Evolutionary conservation across 2,113 vertebrate genomes (phyloP).

Genomic region (Peromyscus californicus): DNA sequence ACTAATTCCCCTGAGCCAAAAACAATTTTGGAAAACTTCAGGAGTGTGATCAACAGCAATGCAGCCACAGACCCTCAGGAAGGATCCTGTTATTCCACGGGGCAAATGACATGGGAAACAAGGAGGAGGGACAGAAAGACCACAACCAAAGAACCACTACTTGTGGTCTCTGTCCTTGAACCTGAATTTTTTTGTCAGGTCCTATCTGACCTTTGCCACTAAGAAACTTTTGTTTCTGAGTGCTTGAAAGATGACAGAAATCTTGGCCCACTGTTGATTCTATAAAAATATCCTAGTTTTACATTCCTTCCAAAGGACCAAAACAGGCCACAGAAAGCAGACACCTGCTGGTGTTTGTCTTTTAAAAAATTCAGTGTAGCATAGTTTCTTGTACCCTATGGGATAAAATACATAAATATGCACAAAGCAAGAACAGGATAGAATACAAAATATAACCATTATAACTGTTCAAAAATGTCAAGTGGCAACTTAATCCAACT

Average conservation of each 20-base stretch:
- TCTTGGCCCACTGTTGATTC: neutral
- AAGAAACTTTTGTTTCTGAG: constrained; percentile 10
- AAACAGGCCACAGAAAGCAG: constrained; percentile 3
- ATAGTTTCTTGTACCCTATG: neutral
- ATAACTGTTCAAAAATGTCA: constrained; percentile 10
- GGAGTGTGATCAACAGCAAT: neutral
- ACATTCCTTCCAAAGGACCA: constrained; percentile 8
- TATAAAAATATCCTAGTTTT: neutral
- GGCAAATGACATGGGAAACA: neutral
- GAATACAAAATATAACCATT: neutral
- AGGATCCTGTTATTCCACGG: neutral
- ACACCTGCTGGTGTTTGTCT: neutral
- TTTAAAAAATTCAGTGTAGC: neutral
- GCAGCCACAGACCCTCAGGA: neutral
- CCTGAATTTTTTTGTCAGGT: neutral
- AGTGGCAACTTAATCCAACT: neutral
- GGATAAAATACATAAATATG: neutral
- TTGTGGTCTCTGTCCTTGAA: neutral
- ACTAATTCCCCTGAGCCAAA: neutral
- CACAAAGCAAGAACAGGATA: neutral
- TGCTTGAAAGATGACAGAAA: neutral
- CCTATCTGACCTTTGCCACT: neutral
- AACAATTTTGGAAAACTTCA: neutral
- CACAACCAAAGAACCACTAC: neutral
- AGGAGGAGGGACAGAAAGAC: neutral